phyloP scores from a whole-genome alignment of 2,888 invertebrate genomes.

The Sphinx pinastri region DNA sequence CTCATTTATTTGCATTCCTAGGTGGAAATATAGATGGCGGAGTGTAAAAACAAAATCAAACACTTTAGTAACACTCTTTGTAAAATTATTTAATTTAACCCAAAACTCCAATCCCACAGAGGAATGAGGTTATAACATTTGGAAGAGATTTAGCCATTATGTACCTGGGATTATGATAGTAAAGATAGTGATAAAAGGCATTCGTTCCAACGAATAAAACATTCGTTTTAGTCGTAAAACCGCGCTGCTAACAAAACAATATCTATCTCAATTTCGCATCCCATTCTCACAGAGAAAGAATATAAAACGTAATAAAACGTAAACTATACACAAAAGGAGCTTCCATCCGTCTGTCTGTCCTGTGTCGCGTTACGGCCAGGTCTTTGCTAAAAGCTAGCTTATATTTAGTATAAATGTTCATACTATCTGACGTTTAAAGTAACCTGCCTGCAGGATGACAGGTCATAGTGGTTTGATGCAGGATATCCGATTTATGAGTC shows the following conservation, averaged over 20 bases:
- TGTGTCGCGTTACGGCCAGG: constrained; percentile 42
- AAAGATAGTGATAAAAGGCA: no score
- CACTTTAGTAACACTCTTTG: no score
- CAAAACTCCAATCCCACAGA: no score
- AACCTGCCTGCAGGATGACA: neutral
- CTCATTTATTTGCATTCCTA: no score
- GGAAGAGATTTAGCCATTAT: no score
- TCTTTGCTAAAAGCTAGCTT: constrained; percentile 36
- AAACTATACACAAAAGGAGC: constrained; percentile 22
- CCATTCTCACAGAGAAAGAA: neutral
- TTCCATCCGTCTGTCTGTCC: constrained; percentile 39
- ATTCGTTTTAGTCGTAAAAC: neutral
- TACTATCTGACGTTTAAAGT: constrained; percentile 3
- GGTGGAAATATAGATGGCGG: no score
- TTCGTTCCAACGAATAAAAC: no score
- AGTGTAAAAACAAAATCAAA: no score
- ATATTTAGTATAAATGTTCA: constrained; percentile 33
- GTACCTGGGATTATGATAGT: no score
- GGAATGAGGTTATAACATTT: no score
- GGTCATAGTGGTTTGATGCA: neutral
- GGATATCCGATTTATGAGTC: neutral
- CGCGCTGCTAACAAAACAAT: neutral
- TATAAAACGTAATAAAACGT: constrained; percentile 12
- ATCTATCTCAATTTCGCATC: neutral
- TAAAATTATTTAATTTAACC: no score